Evolutionary conservation across 2,113 vertebrate genomes (phyloP).

Genomic region (Antennarius striatus): DNA sequence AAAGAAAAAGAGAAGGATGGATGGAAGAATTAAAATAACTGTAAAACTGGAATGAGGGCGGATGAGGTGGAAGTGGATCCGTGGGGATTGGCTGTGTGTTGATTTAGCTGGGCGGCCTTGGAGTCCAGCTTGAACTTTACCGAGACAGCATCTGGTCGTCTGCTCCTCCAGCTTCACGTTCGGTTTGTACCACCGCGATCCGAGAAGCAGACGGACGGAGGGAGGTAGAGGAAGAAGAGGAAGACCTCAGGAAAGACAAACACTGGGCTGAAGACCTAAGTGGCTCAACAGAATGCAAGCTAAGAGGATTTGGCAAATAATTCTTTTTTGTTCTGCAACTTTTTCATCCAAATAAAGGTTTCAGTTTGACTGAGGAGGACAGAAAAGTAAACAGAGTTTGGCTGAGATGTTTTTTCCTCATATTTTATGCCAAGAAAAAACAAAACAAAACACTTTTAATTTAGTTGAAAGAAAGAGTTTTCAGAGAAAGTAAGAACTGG

Average conservation of each 20-base stretch:
- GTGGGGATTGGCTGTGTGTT: slow-evolving; percentile 48
- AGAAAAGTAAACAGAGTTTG: slow-evolving; percentile 36
- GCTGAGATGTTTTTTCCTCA: slow-evolving; percentile 27
- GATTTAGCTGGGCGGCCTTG: slow-evolving; percentile 58
- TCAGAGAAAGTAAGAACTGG: slow-evolving; percentile 36
- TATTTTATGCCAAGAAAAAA: slow-evolving; percentile 31
- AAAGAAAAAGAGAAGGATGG: slow-evolving; percentile 23
- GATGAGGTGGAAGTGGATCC: slow-evolving; percentile 44
- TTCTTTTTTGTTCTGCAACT: slow-evolving; percentile 4
- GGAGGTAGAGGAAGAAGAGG: background rate
- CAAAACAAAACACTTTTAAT: slow-evolving; percentile 57
- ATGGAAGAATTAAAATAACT: slow-evolving; percentile 55
- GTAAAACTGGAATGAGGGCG: slow-evolving; percentile 19
- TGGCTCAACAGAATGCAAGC: slow-evolving; percentile 1
- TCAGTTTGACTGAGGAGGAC: slow-evolving; percentile 28
- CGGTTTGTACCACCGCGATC: slow-evolving; percentile 6
- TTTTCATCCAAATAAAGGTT: slow-evolving; percentile 45
- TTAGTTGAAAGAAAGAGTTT: slow-evolving; percentile 42
- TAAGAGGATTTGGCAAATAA: slow-evolving; percentile 44
- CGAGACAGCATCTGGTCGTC: slow-evolving; percentile 57
- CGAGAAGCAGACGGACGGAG: slow-evolving; percentile 58
- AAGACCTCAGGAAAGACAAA: slow-evolving; percentile 18
- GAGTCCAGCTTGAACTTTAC: slow-evolving; percentile 41
- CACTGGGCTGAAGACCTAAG: slow-evolving; percentile 1
- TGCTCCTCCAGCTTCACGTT: slow-evolving; percentile 28